These are phyloP conservation scores for Cosmorhoe ocellata DNA, from an alignment of 2,888 invertebrate species.

Conservation along the genomic window DNA sequence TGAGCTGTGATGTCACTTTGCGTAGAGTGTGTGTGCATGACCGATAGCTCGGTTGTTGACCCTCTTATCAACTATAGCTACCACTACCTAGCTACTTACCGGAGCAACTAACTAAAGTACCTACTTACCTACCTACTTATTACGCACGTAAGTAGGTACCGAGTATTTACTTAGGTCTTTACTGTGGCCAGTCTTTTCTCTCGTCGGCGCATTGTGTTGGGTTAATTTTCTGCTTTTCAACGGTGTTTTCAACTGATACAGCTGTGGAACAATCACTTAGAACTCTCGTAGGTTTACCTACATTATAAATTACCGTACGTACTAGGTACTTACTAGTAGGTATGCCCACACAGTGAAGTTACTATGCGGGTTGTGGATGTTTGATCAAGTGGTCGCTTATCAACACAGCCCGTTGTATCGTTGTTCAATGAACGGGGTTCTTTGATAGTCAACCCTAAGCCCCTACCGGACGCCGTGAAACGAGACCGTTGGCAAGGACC, in stretches of 20 bases:
- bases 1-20: constrained; percentile 4
- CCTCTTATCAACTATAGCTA: constrained; percentile 47
- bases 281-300: no score
- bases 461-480: constrained; percentile 57
- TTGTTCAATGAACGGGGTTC: constrained; percentile 50
- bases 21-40: constrained; percentile 42
- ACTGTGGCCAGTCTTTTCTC: no score
- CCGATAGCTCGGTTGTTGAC: constrained; percentile 69
- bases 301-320: no score
- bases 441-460: constrained; percentile 56
- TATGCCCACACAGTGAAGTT: constrained; percentile 17
- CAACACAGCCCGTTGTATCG: constrained; percentile 57
- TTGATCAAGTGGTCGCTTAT: constrained; percentile 76
- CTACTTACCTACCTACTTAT: not conserved
- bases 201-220: no score
- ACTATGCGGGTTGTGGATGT: constrained; percentile 50
- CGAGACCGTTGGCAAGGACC: constrained; percentile 34
- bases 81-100: not conserved
- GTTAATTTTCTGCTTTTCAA: no score
- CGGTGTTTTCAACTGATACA: no score
- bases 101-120: no score
- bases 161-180: no score
- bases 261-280: no score
- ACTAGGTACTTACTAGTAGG: not conserved
- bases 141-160: no score